Base-by-base conservation (phyloP, 1,140 invertebrate species). In the Drosophila varians region DNA sequence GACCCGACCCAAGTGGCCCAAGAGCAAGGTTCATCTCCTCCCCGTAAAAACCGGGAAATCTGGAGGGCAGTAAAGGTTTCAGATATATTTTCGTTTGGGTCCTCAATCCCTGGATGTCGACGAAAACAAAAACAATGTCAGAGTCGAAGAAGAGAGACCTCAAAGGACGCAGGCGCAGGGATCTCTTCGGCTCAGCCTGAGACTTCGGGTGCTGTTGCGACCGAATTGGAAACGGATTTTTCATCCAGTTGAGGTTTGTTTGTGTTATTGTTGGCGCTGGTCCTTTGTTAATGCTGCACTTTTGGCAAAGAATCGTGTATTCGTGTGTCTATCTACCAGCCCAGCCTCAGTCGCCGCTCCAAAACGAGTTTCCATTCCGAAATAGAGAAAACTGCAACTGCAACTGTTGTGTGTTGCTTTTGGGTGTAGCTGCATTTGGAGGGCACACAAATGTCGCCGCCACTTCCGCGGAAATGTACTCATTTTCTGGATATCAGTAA, bases 291-390 rank as follows among this genome's bases (percentile, higher is more conserved):
- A 74, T 70, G 45, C 55, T 55, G 45, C 12, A 55, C 45, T 65
- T 66, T 75, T 58, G 69, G 57, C 66, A 61, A 60, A 57, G 42
- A 87, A 74, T 65, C 82, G 70, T 82, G 65, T 72, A 66, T 46
- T 71, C 55, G 77, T 87, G 46, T 82, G 77, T 87, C 77, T 87
- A 65, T 52, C 70, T 54, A 12, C n/a, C 36, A 12, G 36, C 11
- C 21, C 18, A 16, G 11, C 31, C 25, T 31, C 21, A 77, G 4
- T 21, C 2, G 21, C 21, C 21, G 21, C 21, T 43, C 45, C 25
- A 48, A 74, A 74, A 64, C 54, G 43, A 65, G 58, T 74, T 77
- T 74, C 40, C 28, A 64, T 60, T 57, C 42, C 45, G 40, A 23
- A 64, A 58, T 48, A 72, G 34, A 49, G 19, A 21, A 54, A 34